Conservation (phyloP, 1,140 invertebrate species). For the Phenacoccus solenopsis region DNA sequence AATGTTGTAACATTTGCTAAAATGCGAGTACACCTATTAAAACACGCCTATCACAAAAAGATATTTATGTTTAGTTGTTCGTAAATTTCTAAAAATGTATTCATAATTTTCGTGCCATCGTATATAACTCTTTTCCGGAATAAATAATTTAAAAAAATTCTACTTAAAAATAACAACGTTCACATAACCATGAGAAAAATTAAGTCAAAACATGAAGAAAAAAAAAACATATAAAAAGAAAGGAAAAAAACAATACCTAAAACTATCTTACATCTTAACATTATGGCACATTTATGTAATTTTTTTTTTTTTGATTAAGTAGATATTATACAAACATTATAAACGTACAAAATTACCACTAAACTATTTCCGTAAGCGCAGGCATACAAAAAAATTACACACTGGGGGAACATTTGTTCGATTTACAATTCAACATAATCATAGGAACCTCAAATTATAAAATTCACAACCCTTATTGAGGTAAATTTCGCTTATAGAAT, state of each 20-base stretch:
- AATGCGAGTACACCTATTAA: neutral
- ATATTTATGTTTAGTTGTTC: neutral
- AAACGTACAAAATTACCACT: neutral
- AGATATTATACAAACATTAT: neutral
- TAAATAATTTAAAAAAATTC: neutral
- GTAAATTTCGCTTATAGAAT: neutral
- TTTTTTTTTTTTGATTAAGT: neutral
- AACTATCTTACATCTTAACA: neutral
- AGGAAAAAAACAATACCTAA: neutral
- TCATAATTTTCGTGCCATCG: too few relatives aligned
- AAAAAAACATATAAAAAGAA: neutral
- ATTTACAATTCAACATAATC: neutral
- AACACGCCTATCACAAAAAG: too few relatives aligned
- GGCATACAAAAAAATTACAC: neutral
- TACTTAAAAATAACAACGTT: neutral
- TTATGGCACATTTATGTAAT: neutral
- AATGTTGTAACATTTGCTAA: neutral
- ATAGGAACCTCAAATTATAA: slow-evolving; percentile 11
- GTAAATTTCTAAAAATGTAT: too few relatives aligned
- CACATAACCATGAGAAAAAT: neutral
- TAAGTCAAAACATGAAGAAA: neutral
- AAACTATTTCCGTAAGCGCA: neutral
- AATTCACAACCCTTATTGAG: slow-evolving; percentile 9
- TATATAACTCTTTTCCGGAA: too few relatives aligned
- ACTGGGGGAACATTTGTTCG: neutral